Base-by-base conservation (phyloP, 2,797 vertebrate genomes). In the Pipistrellus pipistrellus region DNA sequence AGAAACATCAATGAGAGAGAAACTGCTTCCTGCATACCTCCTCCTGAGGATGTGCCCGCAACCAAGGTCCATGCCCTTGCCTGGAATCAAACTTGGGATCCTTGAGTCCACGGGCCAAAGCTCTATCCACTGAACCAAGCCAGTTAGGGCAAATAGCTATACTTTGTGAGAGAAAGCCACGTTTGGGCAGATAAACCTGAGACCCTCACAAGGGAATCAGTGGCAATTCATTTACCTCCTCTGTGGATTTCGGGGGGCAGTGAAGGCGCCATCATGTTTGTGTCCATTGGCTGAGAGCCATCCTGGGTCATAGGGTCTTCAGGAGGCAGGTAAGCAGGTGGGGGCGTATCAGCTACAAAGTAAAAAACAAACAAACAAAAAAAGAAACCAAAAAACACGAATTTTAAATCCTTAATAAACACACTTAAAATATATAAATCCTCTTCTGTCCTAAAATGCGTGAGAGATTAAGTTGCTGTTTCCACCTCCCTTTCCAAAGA, bases 281-380 rank as follows among this genome's bases (percentile, higher is more conserved):
- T 98, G 97, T 99, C 99, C 99, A 99, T 99, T 46, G 99, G 99
- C 97, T 99, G 99, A 77, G 99, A 99, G 97, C 99, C 99, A 96
- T 99, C 99, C 38, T 99, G 99, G 96, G 99, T 99, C 99, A 99
- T 99, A 96, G 99, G 99, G 98, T 99, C 99, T 98, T 99, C 99
- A 5, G 99, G 99, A 95, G 99, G 99, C 98, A 99, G 98, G 97
- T 99, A 99, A 93, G 99, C 99, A 97, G 99, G 99, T 81, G 99
- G 99, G 8, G 99, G 99, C 2, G 99, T 99, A 98, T 99, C 99
- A 98, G 99, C 98, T 98, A 96, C 97, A 97, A 96, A 84, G 69
- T 96, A 64, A 25, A 46, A 32, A 32, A 57, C 38, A 97, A 27
- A 57, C 38, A 97, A 27, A 59, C 71, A 46, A 86, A 51, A 32